phyloP scores from a whole-genome alignment of 2,797 vertebrate genomes.

The Coregonus suidteri region DNA sequence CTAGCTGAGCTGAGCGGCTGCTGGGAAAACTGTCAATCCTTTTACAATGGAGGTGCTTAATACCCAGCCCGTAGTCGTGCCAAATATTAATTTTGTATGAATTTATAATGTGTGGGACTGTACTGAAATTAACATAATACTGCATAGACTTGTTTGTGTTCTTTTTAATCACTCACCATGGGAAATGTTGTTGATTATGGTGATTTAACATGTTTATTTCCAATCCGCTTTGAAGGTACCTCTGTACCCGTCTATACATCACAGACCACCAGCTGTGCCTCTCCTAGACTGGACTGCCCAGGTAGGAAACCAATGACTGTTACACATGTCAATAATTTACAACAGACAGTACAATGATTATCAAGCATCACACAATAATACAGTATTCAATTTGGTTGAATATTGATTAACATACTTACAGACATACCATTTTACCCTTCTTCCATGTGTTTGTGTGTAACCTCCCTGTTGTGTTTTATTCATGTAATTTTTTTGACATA shows the following conservation, averaged over 20 bases:
- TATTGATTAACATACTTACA: not conserved
- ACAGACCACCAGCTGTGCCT: conserved; percentile 76
- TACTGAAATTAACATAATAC: not conserved
- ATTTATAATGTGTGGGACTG: not conserved
- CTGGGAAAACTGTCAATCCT: conserved; percentile 3
- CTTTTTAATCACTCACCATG: not conserved
- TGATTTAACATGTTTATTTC: conserved; percentile 20
- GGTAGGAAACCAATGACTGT: conserved; percentile 69
- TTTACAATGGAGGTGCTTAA: not conserved
- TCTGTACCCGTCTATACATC: conserved; percentile 71
- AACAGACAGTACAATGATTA: conserved; percentile 2
- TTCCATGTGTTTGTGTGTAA: not conserved
- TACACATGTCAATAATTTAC: not conserved
- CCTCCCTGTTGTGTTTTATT: not conserved
- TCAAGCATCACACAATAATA: not conserved
- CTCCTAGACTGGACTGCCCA: conserved; percentile 81
- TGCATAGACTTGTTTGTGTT: not conserved
- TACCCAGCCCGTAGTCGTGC: not conserved
- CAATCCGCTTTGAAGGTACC: conserved; percentile 73
- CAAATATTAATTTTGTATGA: not conserved
- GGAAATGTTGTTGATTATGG: not conserved
- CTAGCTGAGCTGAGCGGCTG: not conserved
- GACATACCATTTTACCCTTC: not conserved
- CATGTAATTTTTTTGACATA: not conserved
- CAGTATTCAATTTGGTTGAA: too few relatives aligned